Percentiles rank a stretch among this genome's conserved stretches.
These are phyloP conservation scores for Dipodomys stephensi DNA, from an alignment of 2,113 vertebrate genomes.

Conservation along the genomic window DNA sequence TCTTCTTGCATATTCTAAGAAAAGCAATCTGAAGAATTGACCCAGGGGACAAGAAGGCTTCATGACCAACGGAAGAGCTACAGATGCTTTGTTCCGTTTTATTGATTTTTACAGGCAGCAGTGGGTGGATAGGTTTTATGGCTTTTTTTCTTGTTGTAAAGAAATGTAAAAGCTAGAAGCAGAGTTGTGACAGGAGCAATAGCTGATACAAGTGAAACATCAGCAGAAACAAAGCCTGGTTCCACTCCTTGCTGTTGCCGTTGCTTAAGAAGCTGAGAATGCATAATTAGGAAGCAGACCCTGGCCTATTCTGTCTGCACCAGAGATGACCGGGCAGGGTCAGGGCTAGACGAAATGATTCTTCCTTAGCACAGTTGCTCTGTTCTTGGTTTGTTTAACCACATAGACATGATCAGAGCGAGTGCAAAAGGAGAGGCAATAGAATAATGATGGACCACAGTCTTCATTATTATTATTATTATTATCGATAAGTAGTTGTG, in stretches of 20 bases:
- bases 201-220: neutral
- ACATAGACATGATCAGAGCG: neutral
- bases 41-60: neutral
- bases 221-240: neutral
- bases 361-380: neutral
- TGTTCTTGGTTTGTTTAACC: neutral
- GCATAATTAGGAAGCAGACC: neutral
- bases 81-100: neutral
- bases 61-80: neutral
- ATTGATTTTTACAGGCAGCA: neutral
- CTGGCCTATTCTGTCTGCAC: neutral
- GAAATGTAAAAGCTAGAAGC: neutral
- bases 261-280: slow-evolving; percentile 56
- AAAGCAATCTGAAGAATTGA: neutral
- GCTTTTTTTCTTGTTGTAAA: neutral
- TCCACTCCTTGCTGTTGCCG: neutral
- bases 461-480: neutral
- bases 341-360: neutral
- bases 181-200: neutral
- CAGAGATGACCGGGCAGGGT: neutral
- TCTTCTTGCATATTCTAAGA: neutral
- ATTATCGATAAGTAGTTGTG: no score
- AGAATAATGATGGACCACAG: neutral
- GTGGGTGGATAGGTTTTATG: neutral
- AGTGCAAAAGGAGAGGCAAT: neutral